Base-by-base conservation (phyloP, 35 echinoderm and acorn worm genomes). In the Lytechinus pictus region DNA sequence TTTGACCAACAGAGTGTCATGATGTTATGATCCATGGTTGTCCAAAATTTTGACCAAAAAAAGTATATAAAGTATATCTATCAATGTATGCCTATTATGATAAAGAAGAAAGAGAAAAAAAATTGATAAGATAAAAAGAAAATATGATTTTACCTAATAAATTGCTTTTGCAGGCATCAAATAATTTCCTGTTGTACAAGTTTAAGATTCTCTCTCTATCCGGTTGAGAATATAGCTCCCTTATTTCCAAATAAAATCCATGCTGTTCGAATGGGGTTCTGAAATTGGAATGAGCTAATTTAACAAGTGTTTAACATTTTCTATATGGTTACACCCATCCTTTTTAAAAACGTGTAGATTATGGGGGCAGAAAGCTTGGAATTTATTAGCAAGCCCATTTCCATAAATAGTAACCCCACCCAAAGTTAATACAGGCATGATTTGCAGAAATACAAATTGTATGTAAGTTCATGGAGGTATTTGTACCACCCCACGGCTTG, bases 401-500 rank as follows among this genome's bases (percentile, higher is more conserved):
- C 61, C 14, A 71, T 71, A 71, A 71, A 71, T 71, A 71, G 14
- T 1, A 21, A 71, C 61, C 61, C 61, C 61, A 71, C 61, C 61
- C 61, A 71, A 71, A 71, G 61, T 71, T 71, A 71, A 71, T 71
- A 71, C 61, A 24, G 10, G 12, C 61, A 71, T 71, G 61, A 71
- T 71, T 71, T 71, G 61, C 61, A 71, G 61, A 71, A 71, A 71
- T 71, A 71, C 16, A 71, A 71, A 71, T 71, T 71, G 61, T 71
- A 21, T 71, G 13, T 19, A 19, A 21, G 61, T 71, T 71, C 61
- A 19, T 6, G 1, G 33, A 44, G 33, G 61, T 21, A 71, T 71
- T 71, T 19, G 61, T 19, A 71, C 61, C 61, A 71, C 61, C 61
- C 61, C 6, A 57, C 24, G 24, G 61, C 24, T 5, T 71, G 61